A percentile compares a stretch with the other conserved stretches of the same genome.
phyloP scores from a whole-genome alignment of 2,888 invertebrate species.

The Scaptomyza parva region DNA sequence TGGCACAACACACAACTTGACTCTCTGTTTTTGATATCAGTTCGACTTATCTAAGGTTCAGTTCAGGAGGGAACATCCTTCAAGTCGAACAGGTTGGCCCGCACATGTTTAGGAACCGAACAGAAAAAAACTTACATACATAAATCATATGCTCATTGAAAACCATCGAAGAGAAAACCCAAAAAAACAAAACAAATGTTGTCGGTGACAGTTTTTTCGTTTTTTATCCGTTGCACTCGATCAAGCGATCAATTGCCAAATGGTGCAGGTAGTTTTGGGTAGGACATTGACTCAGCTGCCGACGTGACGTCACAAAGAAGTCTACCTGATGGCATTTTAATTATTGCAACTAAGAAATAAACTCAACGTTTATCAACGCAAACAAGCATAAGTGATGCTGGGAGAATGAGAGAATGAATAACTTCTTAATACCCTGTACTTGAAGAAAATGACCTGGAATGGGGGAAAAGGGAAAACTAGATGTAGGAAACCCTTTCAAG shows the following conservation, averaged over 20 bases:
- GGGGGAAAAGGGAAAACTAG: not conserved
- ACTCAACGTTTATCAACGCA: slow-evolving; percentile 58
- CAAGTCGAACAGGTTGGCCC: slow-evolving; percentile 20
- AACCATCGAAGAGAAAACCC: not conserved
- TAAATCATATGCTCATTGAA: slow-evolving; percentile 56
- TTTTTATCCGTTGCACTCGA: slow-evolving; percentile 50
- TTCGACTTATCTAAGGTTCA: slow-evolving; percentile 29
- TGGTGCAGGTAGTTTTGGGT: slow-evolving; percentile 43
- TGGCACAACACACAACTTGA: not conserved
- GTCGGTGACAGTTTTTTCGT: slow-evolving; percentile 47
- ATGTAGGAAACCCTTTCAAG: not conserved
- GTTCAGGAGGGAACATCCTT: slow-evolving; percentile 15
- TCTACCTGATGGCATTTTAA: slow-evolving; percentile 82
- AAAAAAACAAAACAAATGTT: not conserved
- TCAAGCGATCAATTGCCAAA: slow-evolving; percentile 44
- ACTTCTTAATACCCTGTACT: slow-evolving; percentile 5
- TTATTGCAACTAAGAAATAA: too few species aligned
- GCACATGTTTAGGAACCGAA: slow-evolving; percentile 13
- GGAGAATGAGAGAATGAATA: too few species aligned
- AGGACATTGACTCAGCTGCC: slow-evolving; percentile 39
- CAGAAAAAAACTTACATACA: slow-evolving; percentile 10
- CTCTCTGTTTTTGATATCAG: slow-evolving; percentile 17
- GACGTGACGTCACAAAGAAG: slow-evolving; percentile 44
- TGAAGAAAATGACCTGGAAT: not conserved
- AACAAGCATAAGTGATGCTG: slow-evolving; percentile 26